Percentiles rank a stretch among this genome's conserved stretches.
Evolutionary conservation across 2,797 vertebrate genomes (phyloP).

Genomic region (Peromyscus attwateri): DNA sequence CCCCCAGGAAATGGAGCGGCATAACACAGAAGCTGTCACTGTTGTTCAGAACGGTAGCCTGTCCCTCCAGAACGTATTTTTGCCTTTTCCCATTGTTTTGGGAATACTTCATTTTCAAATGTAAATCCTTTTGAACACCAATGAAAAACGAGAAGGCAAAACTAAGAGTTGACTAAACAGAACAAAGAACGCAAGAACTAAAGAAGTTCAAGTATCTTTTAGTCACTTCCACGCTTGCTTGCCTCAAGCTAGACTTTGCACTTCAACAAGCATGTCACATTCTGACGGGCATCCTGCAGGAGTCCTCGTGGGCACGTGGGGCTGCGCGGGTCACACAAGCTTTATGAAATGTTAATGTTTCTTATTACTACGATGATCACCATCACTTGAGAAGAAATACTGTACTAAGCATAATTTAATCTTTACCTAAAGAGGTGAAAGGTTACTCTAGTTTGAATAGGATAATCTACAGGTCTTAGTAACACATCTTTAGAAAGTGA

Average conservation of each 20-base stretch:
- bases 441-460: background rate
- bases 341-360: background rate
- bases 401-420: background rate
- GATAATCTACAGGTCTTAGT: background rate
- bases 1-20: background rate
- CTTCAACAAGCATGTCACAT: background rate
- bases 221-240: background rate
- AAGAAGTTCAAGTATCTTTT: background rate
- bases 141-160: background rate
- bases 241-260: background rate
- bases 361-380: background rate
- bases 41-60: background rate
- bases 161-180: background rate
- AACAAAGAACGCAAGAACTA: background rate
- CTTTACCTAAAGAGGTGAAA: background rate
- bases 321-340: background rate
- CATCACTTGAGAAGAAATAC: background rate
- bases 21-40: background rate
- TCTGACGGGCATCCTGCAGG: background rate
- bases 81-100: background rate
- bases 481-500: background rate
- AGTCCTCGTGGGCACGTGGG: background rate
- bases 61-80: background rate
- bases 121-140: background rate
- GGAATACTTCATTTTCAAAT: slow-evolving; percentile 35